Evolutionary conservation across 2,797 vertebrate species (phyloP).

Genomic region (Halcyon badia): DNA sequence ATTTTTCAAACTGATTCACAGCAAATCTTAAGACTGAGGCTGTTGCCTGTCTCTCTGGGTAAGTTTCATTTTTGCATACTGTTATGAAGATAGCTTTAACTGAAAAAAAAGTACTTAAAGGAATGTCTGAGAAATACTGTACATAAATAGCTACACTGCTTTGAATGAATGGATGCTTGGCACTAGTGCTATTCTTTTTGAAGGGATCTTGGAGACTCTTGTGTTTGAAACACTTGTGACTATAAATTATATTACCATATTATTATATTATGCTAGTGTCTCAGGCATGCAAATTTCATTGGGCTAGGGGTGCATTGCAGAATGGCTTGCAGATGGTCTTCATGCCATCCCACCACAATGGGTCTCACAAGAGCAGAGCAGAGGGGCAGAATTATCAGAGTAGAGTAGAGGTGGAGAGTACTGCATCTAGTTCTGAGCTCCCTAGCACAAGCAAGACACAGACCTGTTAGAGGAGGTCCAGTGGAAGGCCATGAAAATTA

Average conservation of each 20-base stretch:
- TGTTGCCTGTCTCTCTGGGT: not conserved
- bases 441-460: not conserved
- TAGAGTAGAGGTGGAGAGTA: not conserved
- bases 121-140: not conserved
- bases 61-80: slow-evolving; percentile 3
- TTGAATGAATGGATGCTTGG: not conserved
- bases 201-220: not conserved
- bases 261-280: not conserved
- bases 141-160: not conserved
- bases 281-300: not conserved
- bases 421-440: not conserved
- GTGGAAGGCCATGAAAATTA: not conserved
- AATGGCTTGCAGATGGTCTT: not conserved
- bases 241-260: not conserved
- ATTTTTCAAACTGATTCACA: slow-evolving; percentile 9
- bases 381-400: not conserved
- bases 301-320: rapidly evolving
- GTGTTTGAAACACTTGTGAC: not conserved
- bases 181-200: not conserved
- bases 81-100: not conserved
- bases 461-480: not conserved
- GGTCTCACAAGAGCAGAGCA: not conserved
- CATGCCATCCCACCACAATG: too few relatives aligned
- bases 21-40: not conserved
- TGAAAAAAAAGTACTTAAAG: not conserved